Evolutionary conservation across 2,797 vertebrate species (phyloP).

Genomic region (Crocodylus rhombifer): DNA sequence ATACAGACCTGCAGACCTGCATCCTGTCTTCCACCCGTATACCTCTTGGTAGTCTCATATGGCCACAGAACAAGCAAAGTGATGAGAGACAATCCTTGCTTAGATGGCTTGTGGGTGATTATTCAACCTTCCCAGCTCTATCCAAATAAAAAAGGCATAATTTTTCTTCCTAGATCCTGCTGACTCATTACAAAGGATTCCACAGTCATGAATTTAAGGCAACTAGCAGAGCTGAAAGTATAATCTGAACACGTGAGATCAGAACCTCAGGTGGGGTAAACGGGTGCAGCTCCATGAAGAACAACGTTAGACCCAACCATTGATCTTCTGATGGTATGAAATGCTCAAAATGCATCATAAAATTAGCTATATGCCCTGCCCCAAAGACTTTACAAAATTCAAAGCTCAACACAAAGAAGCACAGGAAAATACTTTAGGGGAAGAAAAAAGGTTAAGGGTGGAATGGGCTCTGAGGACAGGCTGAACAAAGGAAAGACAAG

Average conservation of each 20-base stretch:
- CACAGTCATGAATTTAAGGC: neutral
- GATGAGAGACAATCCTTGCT: too few relatives aligned
- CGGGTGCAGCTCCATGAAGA: neutral
- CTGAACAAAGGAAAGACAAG: neutral
- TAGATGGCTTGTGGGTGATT: too few relatives aligned
- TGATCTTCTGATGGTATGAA: neutral
- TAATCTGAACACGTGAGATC: neutral
- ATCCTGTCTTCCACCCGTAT: too few relatives aligned
- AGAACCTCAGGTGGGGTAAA: neutral
- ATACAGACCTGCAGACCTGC: too few relatives aligned
- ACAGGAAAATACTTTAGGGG: neutral
- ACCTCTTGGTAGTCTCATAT: too few relatives aligned
- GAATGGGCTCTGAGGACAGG: neutral
- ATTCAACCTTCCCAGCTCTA: neutral
- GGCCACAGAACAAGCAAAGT: too few relatives aligned
- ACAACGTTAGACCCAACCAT: neutral
- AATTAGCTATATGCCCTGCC: neutral
- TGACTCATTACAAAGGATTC: conserved; percentile 28
- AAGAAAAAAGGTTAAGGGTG: neutral
- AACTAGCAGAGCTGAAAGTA: neutral
- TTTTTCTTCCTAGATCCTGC: neutral
- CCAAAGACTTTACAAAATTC: neutral
- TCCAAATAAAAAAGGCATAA: neutral
- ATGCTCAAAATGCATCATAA: neutral
- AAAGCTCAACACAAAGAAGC: neutral